Evolutionary conservation across 2,888 invertebrate species (phyloP), one percentile per base, ranked within the genome.

Genomic region (Thymelicus sylvestris): DNA sequence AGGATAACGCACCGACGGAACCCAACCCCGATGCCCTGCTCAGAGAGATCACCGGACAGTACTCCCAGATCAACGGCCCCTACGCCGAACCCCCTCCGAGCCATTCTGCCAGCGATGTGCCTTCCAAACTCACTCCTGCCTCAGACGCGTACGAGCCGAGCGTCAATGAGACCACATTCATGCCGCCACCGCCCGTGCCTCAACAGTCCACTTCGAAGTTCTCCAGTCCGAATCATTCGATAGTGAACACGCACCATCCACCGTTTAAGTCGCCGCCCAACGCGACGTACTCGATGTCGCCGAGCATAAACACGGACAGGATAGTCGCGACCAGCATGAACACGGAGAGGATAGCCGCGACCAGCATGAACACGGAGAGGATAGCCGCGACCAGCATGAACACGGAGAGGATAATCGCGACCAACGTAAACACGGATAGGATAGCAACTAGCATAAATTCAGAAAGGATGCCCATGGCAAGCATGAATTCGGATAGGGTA

Each of bases 111-210:
- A 78, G 74, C 76, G 86, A 86, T 78, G 82, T 83, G 81, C 81
- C 83, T 82, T 82, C 82, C 38, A 82, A 82, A 74, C 64, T 31
- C 31, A 31, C 31, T 31, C 31, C 31, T 31, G 3, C 77, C 38
- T 72, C 77, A 60, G 79, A 80, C 57, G 71, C 74, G 8, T 78
- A 76, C 75, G 75, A 80, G 38, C 65, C 73, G 60, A 71, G 74
- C 64, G 75, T 75, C 55, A 72, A 72, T 48, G 80, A 82, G 72
- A 79, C 85, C n/a, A 80, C 81, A 50, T 89, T 88, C 77, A 91
- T 91, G 92, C 92, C 89, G 84, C 90, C 91, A 41, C 87, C 87
- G 15, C 89, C 90, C 52, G 85, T 79, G 76, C 80, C 83, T 19
- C 79, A 83, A 57, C 88, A 86, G 73, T 80, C 82, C 19, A 80